A percentile compares a stretch with the other conserved stretches of the same genome.
phyloP scores from a whole-genome alignment of 2,113 vertebrate species.

The Scomber colias region DNA sequence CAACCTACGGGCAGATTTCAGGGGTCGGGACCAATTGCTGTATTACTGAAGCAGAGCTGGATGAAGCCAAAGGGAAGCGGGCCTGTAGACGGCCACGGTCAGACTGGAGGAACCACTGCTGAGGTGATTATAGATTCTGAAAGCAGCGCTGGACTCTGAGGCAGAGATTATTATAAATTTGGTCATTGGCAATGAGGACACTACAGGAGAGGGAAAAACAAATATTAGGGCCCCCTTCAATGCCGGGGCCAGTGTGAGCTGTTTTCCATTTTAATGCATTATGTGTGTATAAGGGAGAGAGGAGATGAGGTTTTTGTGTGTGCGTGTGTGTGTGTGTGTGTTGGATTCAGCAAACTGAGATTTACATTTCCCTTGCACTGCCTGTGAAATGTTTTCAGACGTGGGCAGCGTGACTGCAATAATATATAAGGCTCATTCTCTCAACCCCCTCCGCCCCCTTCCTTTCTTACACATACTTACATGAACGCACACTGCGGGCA shows the following conservation, averaged over 20 bases:
- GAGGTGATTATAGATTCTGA: constrained; percentile 84
- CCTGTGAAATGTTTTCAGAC: constrained; percentile 84
- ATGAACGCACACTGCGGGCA: constrained; percentile 53
- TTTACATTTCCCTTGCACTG: constrained; percentile 81
- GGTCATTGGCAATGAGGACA: constrained; percentile 85
- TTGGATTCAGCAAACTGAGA: constrained; percentile 79
- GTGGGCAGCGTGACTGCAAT: constrained; percentile 83
- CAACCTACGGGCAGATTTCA: constrained; percentile 42
- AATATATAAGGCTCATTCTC: constrained; percentile 75
- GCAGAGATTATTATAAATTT: constrained; percentile 87
- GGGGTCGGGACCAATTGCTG: constrained; percentile 36
- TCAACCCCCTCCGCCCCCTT: constrained; percentile 20
- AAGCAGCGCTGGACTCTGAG: constrained; percentile 76
- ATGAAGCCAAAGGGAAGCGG: constrained; percentile 29
- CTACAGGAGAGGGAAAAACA: constrained; percentile 85
- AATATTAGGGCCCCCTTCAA: constrained; percentile 85
- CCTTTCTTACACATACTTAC: constrained; percentile 54
- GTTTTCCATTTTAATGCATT: constrained; percentile 88
- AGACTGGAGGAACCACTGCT: constrained; percentile 58
- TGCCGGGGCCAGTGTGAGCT: constrained; percentile 78
- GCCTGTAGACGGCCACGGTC: constrained; percentile 38
- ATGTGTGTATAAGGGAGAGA: constrained; percentile 80
- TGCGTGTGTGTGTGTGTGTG: constrained; percentile 41
- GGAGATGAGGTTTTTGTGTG: constrained; percentile 69
- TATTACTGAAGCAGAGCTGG: constrained; percentile 39